Conservation (phyloP, 2,888 invertebrate species). For the Agrotis puta region DNA sequence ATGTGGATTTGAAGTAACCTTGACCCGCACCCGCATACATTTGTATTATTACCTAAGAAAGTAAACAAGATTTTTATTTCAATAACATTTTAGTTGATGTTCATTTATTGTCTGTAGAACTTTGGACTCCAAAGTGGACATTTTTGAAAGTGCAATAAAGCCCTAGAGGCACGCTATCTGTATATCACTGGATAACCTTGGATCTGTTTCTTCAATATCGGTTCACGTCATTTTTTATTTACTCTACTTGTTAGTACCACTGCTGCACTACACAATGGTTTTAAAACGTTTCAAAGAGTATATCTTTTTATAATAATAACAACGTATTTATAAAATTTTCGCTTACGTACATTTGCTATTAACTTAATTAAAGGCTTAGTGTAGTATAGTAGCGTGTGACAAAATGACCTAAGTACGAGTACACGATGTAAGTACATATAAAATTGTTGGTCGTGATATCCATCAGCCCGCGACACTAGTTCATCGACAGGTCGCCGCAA, state of each 20-base stretch:
- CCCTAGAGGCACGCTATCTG: neutral
- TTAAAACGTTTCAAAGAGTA: constrained; percentile 1
- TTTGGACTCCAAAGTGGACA: neutral
- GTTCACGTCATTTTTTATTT: neutral
- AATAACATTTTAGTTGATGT: too few species aligned
- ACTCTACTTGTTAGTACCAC: neutral
- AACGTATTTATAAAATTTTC: neutral
- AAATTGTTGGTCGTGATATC: neutral
- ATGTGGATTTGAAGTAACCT: too few species aligned
- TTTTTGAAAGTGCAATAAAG: neutral
- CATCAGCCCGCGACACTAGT: constrained; percentile 15
- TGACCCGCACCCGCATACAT: too few species aligned
- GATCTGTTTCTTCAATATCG: constrained; percentile 1
- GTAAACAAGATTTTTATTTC: too few species aligned
- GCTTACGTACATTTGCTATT: neutral
- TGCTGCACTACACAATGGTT: neutral
- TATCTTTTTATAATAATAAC: neutral
- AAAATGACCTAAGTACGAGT: constrained; percentile 4
- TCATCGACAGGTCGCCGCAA: neutral
- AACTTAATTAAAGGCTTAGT: constrained; percentile 20
- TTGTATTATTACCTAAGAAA: too few species aligned
- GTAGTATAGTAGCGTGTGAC: neutral
- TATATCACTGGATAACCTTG: constrained; percentile 21
- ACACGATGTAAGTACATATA: too few species aligned
- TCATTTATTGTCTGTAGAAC: too few species aligned